Evolutionary conservation across 1,140 invertebrate genomes (phyloP), one percentile per base, ranked within the genome.

Genomic region (Nasonia giraulti): DNA sequence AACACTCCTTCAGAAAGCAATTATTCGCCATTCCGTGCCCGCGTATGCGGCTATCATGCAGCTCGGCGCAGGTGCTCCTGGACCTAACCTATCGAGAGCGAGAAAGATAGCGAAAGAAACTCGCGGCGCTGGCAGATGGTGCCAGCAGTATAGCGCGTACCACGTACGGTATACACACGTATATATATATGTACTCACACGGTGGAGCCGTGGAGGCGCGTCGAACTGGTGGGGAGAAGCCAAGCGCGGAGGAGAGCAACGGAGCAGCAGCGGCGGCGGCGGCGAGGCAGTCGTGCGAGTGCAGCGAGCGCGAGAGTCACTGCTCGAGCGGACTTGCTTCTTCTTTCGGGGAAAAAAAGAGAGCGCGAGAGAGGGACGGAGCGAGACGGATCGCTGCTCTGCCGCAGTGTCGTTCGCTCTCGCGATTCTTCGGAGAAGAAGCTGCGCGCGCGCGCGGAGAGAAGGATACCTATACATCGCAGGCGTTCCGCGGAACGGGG

Each of bases 301-400:
- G 69, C 69, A 71, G 69, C 69, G 69, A 71, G 69, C 55, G 55
- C 55, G 55, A 62, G 55, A 62, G 55, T 62, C 20, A n/a, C 20
- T 17, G 20, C 55, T 62, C 55, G 17, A n/a, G 55, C 17, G 17
- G 55, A 62, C 55, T 62, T 62, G 55, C 17, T 62, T 62, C 17
- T 62, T 62, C 4, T 20, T 62, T 62, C 20, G 20, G 17, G 17
- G 20, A n/a, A 62, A 55, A 27, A 27, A 27, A 55, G 50, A 55
- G 50, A 14, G 27, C 27, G 27, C 27, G 14, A 55, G 50, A 55
- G 50, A 55, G 50, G 10, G 27, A 27, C 1, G 20, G 2, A 62
- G 55, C n/a, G 2, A 62, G 55, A n/a, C 55, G 7, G 55, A 3
- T 62, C 55, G 55, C 55, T 62, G 55, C 55, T 62, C 55, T 37